Conservation (phyloP, 2,113 vertebrate species). For the Prinia subflava region DNA sequence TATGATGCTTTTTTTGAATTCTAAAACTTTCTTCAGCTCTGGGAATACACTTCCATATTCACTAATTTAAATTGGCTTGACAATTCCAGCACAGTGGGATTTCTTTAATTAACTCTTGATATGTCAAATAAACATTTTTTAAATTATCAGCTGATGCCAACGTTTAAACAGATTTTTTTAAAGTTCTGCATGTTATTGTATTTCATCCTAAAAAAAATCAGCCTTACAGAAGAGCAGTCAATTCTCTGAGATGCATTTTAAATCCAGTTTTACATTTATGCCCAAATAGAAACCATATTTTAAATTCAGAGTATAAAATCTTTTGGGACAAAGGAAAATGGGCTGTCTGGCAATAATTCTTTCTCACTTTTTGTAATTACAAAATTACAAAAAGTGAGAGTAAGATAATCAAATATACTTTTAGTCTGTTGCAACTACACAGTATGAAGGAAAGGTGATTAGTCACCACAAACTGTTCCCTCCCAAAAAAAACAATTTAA, state of each 20-base stretch:
- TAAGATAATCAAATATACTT: background rate
- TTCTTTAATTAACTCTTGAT: background rate
- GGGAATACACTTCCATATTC: background rate
- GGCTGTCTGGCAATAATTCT: background rate
- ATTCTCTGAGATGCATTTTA: background rate
- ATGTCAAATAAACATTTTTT: background rate
- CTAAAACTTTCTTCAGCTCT: background rate
- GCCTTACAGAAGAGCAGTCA: background rate
- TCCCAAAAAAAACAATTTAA: background rate
- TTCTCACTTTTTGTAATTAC: too few relatives aligned
- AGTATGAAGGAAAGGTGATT: background rate
- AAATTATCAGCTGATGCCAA: background rate
- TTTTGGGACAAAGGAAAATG: background rate
- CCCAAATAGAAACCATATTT: background rate
- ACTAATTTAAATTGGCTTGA: background rate
- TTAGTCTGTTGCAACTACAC: background rate
- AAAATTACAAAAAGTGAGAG: background rate
- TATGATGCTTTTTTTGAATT: background rate
- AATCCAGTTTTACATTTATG: background rate
- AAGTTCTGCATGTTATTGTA: background rate
- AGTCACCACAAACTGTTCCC: background rate
- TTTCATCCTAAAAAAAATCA: background rate
- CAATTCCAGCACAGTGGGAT: background rate
- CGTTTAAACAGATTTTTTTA: background rate
- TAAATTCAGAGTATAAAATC: background rate